A percentile compares a stretch with the other conserved stretches of the same genome.
These are phyloP conservation scores for Aphelinus atriplicis DNA, from an alignment of 1,140 invertebrate species.

Conservation along the genomic window DNA sequence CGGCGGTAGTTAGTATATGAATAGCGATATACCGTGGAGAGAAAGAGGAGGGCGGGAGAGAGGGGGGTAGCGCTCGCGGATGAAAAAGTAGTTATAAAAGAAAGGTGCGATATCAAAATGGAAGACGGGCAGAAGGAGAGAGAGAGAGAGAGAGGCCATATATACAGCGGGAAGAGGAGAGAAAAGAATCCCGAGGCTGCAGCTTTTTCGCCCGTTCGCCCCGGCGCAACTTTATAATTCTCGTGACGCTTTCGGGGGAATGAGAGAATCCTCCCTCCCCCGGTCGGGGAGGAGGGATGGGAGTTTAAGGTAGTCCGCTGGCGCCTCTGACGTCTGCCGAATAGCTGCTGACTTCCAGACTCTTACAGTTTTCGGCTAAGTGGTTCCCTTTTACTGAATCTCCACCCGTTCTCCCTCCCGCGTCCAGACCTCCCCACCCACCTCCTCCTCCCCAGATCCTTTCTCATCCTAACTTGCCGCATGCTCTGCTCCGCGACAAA, in stretches of 20 bases:
- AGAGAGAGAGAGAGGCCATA: too few relatives aligned
- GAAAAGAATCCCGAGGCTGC: conserved; percentile 7
- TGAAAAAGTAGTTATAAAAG: conserved; percentile 33
- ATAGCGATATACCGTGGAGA: too few relatives aligned
- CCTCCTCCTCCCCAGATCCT: too few relatives aligned
- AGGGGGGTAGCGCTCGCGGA: conserved; percentile 25
- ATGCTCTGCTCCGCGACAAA: background rate
- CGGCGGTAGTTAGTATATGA: too few relatives aligned
- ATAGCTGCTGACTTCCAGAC: conserved; percentile 38
- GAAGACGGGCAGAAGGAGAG: background rate
- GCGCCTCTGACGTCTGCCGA: conserved; percentile 50
- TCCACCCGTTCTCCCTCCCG: background rate
- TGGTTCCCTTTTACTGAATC: conserved; percentile 39
- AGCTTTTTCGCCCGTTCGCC: conserved; percentile 24
- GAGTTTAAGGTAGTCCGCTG: conserved; percentile 49
- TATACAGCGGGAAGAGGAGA: conserved; percentile 1
- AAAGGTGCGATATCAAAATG: conserved; percentile 6
- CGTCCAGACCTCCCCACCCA: too few relatives aligned
- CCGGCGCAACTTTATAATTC: conserved; percentile 51
- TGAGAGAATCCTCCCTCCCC: conserved; percentile 23
- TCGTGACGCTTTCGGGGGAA: conserved; percentile 46
- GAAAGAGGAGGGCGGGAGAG: background rate
- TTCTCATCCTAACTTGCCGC: background rate
- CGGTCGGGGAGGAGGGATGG: conserved; percentile 32
- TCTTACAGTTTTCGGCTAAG: conserved; percentile 42